These are phyloP conservation scores for Odontomyia ornata DNA, from an alignment of 2,888 invertebrate species.

Conservation along the genomic window DNA sequence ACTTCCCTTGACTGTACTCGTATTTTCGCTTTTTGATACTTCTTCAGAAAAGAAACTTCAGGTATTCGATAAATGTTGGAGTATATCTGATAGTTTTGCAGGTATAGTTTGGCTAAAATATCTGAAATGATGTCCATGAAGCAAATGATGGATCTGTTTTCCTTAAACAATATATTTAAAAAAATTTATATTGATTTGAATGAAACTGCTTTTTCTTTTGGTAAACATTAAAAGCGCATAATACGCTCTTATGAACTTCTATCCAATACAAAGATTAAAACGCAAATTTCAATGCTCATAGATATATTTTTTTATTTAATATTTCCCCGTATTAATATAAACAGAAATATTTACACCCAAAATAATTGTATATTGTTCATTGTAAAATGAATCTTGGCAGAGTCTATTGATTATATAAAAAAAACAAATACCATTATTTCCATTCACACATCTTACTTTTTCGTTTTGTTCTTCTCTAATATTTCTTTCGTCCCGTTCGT, in stretches of 20 bases:
- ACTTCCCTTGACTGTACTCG: too few relatives aligned
- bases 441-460: constrained; percentile 20
- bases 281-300: constrained; percentile 44
- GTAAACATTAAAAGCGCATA: too few relatives aligned
- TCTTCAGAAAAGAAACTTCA: too few relatives aligned
- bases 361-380: constrained; percentile 15
- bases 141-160: too few relatives aligned
- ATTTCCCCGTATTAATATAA: constrained; percentile 50
- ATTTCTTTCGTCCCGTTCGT: neutral
- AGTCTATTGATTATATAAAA: constrained; percentile 1
- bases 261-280: constrained; percentile 4
- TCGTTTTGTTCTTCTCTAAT: constrained; percentile 6
- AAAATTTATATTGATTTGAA: too few relatives aligned
- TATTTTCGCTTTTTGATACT: too few relatives aligned
- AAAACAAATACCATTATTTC: neutral
- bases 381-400: neutral
- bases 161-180: too few relatives aligned
- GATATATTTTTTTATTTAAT: constrained; percentile 44
- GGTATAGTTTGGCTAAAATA: too few relatives aligned
- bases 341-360: constrained; percentile 50
- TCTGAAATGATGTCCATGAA: too few relatives aligned
- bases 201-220: too few relatives aligned
- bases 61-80: too few relatives aligned
- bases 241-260: neutral
- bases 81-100: too few relatives aligned